These are phyloP conservation scores for Ameiurus melas DNA, from an alignment of 2,113 vertebrate genomes.

Conservation along the genomic window DNA sequence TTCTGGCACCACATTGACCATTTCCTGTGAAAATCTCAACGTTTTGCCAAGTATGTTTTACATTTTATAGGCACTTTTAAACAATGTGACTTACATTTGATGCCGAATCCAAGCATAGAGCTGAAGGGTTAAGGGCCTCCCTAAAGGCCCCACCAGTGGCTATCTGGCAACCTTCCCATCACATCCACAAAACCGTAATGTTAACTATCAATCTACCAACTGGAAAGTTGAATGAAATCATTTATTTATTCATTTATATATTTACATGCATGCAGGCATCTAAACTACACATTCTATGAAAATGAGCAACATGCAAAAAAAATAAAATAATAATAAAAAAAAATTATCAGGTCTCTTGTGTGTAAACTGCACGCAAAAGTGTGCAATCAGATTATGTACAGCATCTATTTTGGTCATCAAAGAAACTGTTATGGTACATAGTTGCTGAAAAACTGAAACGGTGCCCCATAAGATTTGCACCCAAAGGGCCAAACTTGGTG, in stretches of 20 bases:
- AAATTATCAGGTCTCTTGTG: slow-evolving; percentile 50
- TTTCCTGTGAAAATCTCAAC: neutral
- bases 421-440: slow-evolving; percentile 57
- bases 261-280: slow-evolving; percentile 3
- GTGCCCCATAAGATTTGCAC: slow-evolving; percentile 50
- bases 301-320: slow-evolving; percentile 2
- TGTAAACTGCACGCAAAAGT: slow-evolving; percentile 51
- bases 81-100: slow-evolving; percentile 11
- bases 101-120: slow-evolving; percentile 5
- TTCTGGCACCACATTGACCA: slow-evolving; percentile 21
- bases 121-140: slow-evolving; percentile 4
- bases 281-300: slow-evolving; percentile 24
- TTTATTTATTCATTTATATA: neutral
- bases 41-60: slow-evolving; percentile 21
- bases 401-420: slow-evolving; percentile 65
- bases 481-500: slow-evolving; percentile 48
- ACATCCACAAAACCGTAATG: neutral
- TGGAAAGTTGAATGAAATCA: neutral
- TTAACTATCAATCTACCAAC: slow-evolving; percentile 16
- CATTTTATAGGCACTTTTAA: slow-evolving; percentile 23
- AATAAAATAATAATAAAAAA: slow-evolving; percentile 32
- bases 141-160: slow-evolving; percentile 9
- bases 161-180: slow-evolving; percentile 21
- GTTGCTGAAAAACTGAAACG: slow-evolving; percentile 53
- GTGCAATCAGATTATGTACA: slow-evolving; percentile 58